phyloP scores from a whole-genome alignment of 2,797 vertebrate genomes.

The Perodicticus potto region DNA sequence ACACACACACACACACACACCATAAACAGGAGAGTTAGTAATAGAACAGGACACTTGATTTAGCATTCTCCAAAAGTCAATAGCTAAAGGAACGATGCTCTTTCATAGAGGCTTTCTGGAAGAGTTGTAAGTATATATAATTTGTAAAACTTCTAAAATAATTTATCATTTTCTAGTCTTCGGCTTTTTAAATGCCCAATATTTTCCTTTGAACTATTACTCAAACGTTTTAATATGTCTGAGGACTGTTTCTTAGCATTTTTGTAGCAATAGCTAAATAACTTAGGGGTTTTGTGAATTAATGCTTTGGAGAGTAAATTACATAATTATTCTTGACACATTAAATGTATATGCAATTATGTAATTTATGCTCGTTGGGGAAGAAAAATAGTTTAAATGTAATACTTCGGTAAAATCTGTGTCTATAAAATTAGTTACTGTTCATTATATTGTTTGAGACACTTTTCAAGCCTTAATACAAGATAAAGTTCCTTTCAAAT shows the following conservation, averaged over 20 bases:
- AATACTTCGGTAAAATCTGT: neutral
- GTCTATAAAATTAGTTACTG: neutral
- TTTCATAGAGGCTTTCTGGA: slow-evolving; percentile 12
- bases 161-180: slow-evolving; percentile 41
- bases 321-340: neutral
- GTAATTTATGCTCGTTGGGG: slow-evolving; percentile 25
- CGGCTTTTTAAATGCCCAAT: slow-evolving; percentile 36
- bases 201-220: slow-evolving; percentile 41
- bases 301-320: slow-evolving; percentile 28
- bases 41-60: neutral
- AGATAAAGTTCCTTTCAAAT: slow-evolving; percentile 9
- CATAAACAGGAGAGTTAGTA: slow-evolving; percentile 45
- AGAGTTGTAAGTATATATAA: slow-evolving; percentile 67
- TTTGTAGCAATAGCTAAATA: slow-evolving; percentile 34
- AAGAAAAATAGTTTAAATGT: slow-evolving; percentile 19
- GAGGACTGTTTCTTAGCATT: neutral
- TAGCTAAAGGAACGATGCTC: neutral
- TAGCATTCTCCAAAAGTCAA: slow-evolving; percentile 11
- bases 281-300: neutral
- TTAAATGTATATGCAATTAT: neutral
- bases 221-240: neutral
- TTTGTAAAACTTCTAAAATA: slow-evolving; percentile 15
- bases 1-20: neutral
- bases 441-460: slow-evolving; percentile 16
- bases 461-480: slow-evolving; percentile 15